These are phyloP conservation scores for Albula glossodonta DNA, from an alignment of 2,113 vertebrate species.

Conservation along the genomic window DNA sequence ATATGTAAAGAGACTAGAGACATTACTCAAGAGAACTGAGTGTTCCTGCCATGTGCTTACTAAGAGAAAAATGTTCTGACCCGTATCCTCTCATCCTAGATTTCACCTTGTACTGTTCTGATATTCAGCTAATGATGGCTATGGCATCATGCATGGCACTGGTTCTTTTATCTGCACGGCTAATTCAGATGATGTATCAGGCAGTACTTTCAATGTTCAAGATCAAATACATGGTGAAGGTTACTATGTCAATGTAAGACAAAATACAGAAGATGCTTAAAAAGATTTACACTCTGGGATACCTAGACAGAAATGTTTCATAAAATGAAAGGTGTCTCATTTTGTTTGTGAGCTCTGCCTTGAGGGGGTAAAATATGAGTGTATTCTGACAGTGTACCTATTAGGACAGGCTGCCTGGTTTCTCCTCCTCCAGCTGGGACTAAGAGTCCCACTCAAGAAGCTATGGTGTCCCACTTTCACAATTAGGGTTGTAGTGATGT, in stretches of 20 bases:
- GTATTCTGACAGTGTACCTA: not conserved
- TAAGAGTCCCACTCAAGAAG: not conserved
- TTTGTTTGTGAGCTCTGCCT: not conserved
- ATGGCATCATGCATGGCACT: too few species aligned
- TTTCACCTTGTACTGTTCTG: not conserved
- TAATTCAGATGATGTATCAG: too few species aligned
- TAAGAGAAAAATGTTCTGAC: not conserved
- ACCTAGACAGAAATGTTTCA: too few species aligned
- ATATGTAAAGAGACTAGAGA: not conserved
- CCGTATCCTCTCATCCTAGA: not conserved
- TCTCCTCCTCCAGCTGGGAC: not conserved
- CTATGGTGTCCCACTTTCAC: not conserved
- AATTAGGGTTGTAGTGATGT: not conserved
- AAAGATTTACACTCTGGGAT: too few species aligned
- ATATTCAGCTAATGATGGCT: too few species aligned
- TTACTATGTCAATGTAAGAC: not conserved
- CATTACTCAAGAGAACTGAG: not conserved
- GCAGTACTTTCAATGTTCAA: too few species aligned
- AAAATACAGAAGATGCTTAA: not conserved
- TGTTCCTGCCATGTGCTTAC: not conserved
- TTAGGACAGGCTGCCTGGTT: not conserved
- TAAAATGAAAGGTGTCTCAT: not conserved
- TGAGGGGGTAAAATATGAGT: not conserved
- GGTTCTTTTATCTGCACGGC: too few species aligned
- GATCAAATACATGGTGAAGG: too few species aligned